Base-by-base conservation (phyloP, 2,113 vertebrate species). In the Ardeotis arabs region DNA sequence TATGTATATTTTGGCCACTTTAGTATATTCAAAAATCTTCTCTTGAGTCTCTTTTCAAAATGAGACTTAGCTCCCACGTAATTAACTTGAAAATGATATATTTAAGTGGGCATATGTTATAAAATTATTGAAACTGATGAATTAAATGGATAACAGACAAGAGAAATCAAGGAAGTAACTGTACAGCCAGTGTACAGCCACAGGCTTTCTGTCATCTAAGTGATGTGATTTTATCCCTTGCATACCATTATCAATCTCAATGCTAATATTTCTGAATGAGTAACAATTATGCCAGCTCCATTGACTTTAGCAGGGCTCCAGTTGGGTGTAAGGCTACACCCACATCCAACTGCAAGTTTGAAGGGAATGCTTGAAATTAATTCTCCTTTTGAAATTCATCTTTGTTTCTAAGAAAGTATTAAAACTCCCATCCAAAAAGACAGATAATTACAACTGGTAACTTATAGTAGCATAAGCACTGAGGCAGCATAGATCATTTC, bases 371-470 rank as follows among this genome's bases (percentile, higher is more conserved):
- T 92, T 72, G 15, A 29, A 96, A 95, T 68, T 27, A 56, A 7
- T 84, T 96, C 63, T 95, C 86, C 68, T 97, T 95, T 94, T 76
- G 74, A 77, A 98, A 96, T 96, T 85, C 94, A 87, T 91, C n/a
- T 80, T 93, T 89, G 64, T 89, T 91, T 90, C 70, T 91, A 93
- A 91, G 93, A 83, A 10, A 80, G 59, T 93, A 84, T 93, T 93
- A 95, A 95, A 97, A 91, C 64, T 83, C 7, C 47, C 27, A 89
- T 90, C 29, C 52, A 95, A 88, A 96, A 89, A 90, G 31, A 64
- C 52, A 92, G 41, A 90, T 89, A 92, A 93, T 90, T 95, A 86
- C 66, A 79, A 7, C 50, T 85, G 76, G 79, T 97, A 96, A 77
- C 35, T 47, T 72, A 95, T 17, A 95, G 60, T 78, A 90, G 7